phyloP scores from a whole-genome alignment of 2,797 vertebrate species.

The Lindbergichthys nudifrons region DNA sequence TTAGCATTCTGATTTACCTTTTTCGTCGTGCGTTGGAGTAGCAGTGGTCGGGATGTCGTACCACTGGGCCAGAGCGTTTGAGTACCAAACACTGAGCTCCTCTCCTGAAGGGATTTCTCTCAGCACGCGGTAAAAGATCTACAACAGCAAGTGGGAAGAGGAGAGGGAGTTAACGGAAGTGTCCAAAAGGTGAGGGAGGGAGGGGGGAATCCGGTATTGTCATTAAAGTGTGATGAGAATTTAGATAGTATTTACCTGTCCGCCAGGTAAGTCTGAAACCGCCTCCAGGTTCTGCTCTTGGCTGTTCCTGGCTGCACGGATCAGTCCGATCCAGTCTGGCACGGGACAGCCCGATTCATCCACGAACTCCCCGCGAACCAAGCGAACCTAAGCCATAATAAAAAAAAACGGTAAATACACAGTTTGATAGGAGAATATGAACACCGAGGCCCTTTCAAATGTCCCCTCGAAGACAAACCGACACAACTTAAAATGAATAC shows the following conservation, averaged over 20 bases:
- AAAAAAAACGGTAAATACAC: rapidly evolving
- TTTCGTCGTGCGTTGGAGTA: slow-evolving; percentile 97
- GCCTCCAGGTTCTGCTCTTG: slow-evolving; percentile 97
- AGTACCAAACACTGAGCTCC: slow-evolving; percentile 97
- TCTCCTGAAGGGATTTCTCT: slow-evolving; percentile 94
- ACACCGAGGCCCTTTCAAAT: not conserved
- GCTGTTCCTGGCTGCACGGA: slow-evolving; percentile 93
- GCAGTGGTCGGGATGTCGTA: slow-evolving; percentile 95
- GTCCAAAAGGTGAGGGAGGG: not conserved
- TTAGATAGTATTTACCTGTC: slow-evolving; percentile 88
- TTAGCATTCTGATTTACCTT: slow-evolving; percentile 85
- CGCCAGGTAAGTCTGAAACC: slow-evolving; percentile 93
- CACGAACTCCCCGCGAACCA: slow-evolving; percentile 93
- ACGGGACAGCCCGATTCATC: slow-evolving; percentile 92
- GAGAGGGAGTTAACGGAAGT: not conserved
- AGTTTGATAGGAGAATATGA: not conserved
- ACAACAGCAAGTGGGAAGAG: not conserved
- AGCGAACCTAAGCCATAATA: slow-evolving; percentile 84
- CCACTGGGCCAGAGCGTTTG: slow-evolving; percentile 94
- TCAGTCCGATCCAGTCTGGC: slow-evolving; percentile 95
- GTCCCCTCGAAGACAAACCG: not conserved
- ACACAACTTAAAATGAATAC: too few species aligned
- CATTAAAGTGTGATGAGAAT: not conserved
- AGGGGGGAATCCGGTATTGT: not conserved
- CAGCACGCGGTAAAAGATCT: slow-evolving; percentile 95